Evolutionary conservation across 2,797 vertebrate species (phyloP), one percentile per base, ranked within the genome.

Genomic region (Sciaenops ocellatus): DNA sequence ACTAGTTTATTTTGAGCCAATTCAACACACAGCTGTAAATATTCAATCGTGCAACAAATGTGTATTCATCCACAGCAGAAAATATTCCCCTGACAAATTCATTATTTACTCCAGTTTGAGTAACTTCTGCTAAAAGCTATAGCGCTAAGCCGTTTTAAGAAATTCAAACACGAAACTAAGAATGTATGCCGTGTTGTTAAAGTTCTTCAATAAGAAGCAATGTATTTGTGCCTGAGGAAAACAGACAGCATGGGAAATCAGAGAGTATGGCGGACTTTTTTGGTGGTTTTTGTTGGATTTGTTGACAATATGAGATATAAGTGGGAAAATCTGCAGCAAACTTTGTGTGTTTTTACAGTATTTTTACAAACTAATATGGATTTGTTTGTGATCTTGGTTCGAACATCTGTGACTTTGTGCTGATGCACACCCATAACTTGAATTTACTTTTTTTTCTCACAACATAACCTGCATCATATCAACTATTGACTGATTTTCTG

Each of bases 341-440:
- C 24, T 38, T 44, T 30, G 46, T n/a, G n/a, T 46, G 9, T n/a
- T 42, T 64, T 17, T 46, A 13, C 22, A 20, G 4, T 15, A 22
- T 28, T 24, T 60, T 67, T 50, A 6, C 17, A 52, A 20, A 46
- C 51, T 47, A 11, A 34, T 8, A 4, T 15, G 46, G 6, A 24
- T 30, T 46, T 72, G 24, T 56, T 59, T 57, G 28, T 30, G 38
- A 38, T 38, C 9, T 38, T 76, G 30, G 5, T 78, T 54, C 60
- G 13, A 76, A 69, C 60, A 64, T 61, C 60, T 78, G 65, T 78
- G 64, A 71, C 50, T 17, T 7, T 20, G 20, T 71, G 69, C 22
- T 24, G 12, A 34, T 65, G 62, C 69, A 66, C 60, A 34, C 62
- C 17, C 44, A 50, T 41, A 8, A 83, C 82, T 85, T 85, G 75